Evolutionary conservation across 2,113 vertebrate species (phyloP).

Genomic region (Hemichromis elongatus): DNA sequence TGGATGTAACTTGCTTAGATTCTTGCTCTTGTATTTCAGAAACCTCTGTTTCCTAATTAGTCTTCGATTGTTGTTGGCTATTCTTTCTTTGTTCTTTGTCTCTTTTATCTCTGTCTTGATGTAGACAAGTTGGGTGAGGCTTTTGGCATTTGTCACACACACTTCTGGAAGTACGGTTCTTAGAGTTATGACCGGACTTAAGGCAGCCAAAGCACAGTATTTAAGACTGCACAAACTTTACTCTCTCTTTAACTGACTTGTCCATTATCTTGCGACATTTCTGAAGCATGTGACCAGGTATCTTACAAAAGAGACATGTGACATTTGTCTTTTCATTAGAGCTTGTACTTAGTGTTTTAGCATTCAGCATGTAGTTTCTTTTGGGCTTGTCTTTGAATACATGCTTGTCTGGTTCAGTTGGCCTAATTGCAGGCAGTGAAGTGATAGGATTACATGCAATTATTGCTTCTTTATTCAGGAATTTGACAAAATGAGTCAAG

Average conservation of each 20-base stretch:
- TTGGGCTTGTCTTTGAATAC: neutral
- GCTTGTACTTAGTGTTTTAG: neutral
- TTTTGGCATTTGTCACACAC: neutral
- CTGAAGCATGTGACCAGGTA: neutral
- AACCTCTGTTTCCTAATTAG: too few species aligned
- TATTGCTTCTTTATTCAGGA: neutral
- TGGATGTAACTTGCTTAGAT: too few species aligned
- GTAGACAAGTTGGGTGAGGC: constrained; percentile 6
- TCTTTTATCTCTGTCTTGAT: neutral
- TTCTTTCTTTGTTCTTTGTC: neutral
- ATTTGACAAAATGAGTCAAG: neutral
- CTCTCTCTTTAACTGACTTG: neutral
- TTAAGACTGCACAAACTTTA: constrained; percentile 22
- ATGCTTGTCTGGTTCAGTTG: neutral
- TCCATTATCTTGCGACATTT: neutral
- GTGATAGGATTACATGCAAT: constrained; percentile 10
- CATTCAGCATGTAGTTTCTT: neutral
- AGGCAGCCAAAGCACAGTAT: constrained; percentile 31
- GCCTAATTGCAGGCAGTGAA: constrained; percentile 4
- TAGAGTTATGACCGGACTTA: constrained; percentile 3
- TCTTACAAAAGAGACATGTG: constrained; percentile 6
- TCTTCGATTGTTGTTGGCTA: too few species aligned
- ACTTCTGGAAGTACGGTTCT: neutral
- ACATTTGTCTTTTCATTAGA: neutral
- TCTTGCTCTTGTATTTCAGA: too few species aligned